Percentiles rank a stretch among this genome's conserved stretches.
Evolutionary conservation across 2,888 invertebrate genomes (phyloP).

Genomic region (Melanostoma mellinum): DNA sequence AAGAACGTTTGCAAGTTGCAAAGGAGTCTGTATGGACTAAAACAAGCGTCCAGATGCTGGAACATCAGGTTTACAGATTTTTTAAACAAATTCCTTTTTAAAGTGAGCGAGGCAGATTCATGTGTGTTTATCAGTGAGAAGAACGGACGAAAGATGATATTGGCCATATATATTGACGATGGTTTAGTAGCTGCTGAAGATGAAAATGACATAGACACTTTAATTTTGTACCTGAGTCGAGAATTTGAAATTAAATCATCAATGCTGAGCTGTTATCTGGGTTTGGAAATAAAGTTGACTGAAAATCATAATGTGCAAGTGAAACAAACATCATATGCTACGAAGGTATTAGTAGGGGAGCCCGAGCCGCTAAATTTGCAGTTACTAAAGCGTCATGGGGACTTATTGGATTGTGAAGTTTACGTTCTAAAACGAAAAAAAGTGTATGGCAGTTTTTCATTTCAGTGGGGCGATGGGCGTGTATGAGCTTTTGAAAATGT

Average conservation of each 20-base stretch:
- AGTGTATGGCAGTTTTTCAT: no score
- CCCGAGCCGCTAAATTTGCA: no score
- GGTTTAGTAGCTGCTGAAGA: not conserved
- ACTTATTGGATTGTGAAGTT: no score
- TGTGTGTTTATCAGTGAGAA: not conserved
- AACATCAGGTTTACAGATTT: conserved; percentile 20
- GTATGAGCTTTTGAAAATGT: no score
- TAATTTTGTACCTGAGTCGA: conserved; percentile 5
- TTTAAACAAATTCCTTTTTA: conserved; percentile 9
- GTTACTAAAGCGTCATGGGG: no score
- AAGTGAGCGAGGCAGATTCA: conserved; percentile 55
- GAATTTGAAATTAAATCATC: conserved; percentile 35
- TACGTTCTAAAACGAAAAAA: no score
- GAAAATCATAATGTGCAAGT: not conserved
- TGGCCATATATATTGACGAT: conserved; percentile 12
- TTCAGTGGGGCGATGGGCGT: no score
- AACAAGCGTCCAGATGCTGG: conserved; percentile 35
- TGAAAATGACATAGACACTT: conserved; percentile 8
- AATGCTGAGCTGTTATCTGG: conserved; percentile 16
- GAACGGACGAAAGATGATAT: not conserved
- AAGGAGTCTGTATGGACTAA: conserved; percentile 54
- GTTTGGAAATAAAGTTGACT: conserved; percentile 5
- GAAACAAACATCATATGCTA: not conserved
- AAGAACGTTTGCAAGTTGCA: conserved; percentile 49
- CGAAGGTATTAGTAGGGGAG: no score